phyloP scores from a whole-genome alignment of 2,888 invertebrate genomes.

The Microplitis manilae region DNA sequence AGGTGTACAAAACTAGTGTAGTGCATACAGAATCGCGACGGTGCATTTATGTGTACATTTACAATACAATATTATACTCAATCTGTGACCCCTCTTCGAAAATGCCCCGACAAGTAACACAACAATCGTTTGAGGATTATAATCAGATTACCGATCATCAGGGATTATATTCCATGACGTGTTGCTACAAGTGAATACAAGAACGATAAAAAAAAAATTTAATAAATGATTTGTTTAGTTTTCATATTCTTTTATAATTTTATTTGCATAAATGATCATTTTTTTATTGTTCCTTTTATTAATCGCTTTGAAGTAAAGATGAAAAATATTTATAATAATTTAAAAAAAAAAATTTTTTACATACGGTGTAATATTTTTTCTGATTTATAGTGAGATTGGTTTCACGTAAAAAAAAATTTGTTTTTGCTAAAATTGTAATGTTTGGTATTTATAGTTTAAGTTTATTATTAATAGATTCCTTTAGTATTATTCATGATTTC shows the following conservation, averaged over 20 bases:
- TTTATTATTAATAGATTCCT: too few species aligned
- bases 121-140: slow-evolving; percentile 46
- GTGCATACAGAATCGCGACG: slow-evolving; percentile 3
- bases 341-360: neutral
- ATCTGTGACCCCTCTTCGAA: slow-evolving; percentile 12
- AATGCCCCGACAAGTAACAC: slow-evolving; percentile 2
- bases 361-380: neutral
- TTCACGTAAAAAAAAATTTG: too few species aligned
- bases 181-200: slow-evolving; percentile 26
- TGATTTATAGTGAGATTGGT: too few species aligned
- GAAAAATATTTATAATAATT: neutral
- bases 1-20: neutral
- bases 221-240: neutral
- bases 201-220: neutral
- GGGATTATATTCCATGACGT: slow-evolving; percentile 45
- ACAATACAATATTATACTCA: slow-evolving; percentile 12
- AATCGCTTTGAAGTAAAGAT: neutral
- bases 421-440: too few species aligned
- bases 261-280: neutral
- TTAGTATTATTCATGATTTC: too few species aligned
- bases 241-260: neutral
- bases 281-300: neutral
- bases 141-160: slow-evolving; percentile 42
- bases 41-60: slow-evolving; percentile 5
- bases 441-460: too few species aligned